These are phyloP conservation scores for Lagocephalus sceleratus DNA, from an alignment of 2,797 vertebrate species.

Conservation along the genomic window DNA sequence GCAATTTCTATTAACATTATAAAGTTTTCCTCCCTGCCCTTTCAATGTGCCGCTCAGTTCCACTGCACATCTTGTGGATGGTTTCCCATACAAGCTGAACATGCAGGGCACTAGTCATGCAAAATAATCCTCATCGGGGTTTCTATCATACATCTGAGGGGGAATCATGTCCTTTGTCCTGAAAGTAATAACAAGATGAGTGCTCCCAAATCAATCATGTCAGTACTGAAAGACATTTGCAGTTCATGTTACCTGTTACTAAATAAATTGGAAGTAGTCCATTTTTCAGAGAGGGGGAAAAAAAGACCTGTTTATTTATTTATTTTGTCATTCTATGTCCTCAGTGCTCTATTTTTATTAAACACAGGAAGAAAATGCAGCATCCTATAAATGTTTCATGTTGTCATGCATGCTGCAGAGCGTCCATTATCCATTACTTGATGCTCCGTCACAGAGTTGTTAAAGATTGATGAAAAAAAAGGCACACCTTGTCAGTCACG, in stretches of 20 bases:
- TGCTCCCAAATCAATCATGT: slow-evolving; percentile 1
- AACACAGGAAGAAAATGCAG: slow-evolving; percentile 10
- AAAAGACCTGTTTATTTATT: neutral
- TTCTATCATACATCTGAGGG: slow-evolving; percentile 15
- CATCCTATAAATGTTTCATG: slow-evolving; percentile 33
- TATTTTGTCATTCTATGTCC: neutral
- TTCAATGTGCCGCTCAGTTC: slow-evolving; percentile 26
- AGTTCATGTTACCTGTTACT: slow-evolving; percentile 5
- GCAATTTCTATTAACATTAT: slow-evolving; percentile 35
- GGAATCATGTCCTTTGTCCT: slow-evolving; percentile 14
- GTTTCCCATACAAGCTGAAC: too few species aligned
- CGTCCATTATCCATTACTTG: slow-evolving; percentile 25
- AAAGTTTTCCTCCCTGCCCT: slow-evolving; percentile 9
- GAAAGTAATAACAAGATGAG: slow-evolving; percentile 14
- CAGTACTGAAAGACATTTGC: slow-evolving; percentile 5
- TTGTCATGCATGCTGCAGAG: slow-evolving; percentile 15
- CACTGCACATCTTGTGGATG: slow-evolving; percentile 29
- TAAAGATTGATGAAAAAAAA: slow-evolving; percentile 34
- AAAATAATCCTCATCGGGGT: neutral
- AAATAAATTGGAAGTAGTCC: slow-evolving; percentile 3
- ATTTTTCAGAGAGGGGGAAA: too few species aligned
- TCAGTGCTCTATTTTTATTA: neutral
- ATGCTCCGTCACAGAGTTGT: slow-evolving; percentile 17
- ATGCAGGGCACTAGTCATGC: neutral
- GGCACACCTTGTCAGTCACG: slow-evolving; percentile 18